phyloP scores from a whole-genome alignment of 2,888 invertebrate species.

The Blera fallax region DNA sequence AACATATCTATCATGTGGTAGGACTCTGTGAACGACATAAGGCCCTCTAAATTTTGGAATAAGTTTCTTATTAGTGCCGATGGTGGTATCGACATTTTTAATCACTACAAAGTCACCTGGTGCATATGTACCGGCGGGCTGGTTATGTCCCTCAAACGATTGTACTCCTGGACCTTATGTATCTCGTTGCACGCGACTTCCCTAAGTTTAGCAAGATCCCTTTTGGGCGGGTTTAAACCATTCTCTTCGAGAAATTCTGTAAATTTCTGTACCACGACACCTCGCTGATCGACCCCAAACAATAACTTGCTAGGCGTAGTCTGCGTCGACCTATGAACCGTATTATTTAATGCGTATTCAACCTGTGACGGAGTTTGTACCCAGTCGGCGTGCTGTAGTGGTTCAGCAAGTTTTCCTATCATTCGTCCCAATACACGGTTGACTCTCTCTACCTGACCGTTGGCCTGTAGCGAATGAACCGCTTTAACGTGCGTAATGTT shows the following conservation, averaged over 20 bases:
- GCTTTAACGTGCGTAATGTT: slow-evolving; percentile 72
- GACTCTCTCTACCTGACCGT: slow-evolving; percentile 72
- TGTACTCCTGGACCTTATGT: slow-evolving; percentile 3
- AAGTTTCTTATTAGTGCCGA: no score
- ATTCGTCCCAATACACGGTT: background rate
- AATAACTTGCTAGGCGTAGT: slow-evolving; percentile 74
- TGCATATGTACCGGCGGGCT: background rate
- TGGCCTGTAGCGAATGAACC: slow-evolving; percentile 75
- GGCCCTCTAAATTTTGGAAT: background rate
- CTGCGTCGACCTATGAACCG: slow-evolving; percentile 68
- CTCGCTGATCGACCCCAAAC: no score
- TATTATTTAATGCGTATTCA: background rate
- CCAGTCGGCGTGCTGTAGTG: background rate
- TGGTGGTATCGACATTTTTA: no score
- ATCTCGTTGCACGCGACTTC: background rate
- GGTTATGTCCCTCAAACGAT: no score
- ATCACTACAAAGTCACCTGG: no score
- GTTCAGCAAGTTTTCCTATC: background rate
- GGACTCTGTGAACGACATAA: background rate
- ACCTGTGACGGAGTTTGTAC: background rate
- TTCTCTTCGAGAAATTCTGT: slow-evolving; percentile 27
- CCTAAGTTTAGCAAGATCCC: background rate
- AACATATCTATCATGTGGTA: background rate
- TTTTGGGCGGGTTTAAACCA: background rate
- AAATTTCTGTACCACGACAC: slow-evolving; percentile 69